phyloP scores from a whole-genome alignment of 2,113 vertebrate species.

The Halcyon senegalensis region DNA sequence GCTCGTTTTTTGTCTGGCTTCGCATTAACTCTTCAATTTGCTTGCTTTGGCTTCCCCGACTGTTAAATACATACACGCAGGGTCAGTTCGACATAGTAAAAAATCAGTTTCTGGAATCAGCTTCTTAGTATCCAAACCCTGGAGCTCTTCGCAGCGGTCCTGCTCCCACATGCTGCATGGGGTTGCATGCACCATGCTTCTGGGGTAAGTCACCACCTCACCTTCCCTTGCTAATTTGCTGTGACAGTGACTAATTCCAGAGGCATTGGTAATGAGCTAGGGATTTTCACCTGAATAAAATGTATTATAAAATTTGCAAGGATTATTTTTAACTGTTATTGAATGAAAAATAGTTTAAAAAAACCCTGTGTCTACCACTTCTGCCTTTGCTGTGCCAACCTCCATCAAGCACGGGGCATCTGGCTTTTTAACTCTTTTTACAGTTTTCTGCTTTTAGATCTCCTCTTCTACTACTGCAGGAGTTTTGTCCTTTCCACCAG shows the following conservation, averaged over 20 bases:
- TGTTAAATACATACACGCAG: conserved; percentile 57
- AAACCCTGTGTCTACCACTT: neutral
- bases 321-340: conserved; percentile 8
- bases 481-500: neutral
- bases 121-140: neutral
- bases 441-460: neutral
- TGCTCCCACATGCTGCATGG: neutral
- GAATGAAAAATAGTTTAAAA: neutral
- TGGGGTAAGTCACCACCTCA: conserved; percentile 16
- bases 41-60: conserved; percentile 76
- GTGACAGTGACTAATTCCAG: conserved; percentile 25
- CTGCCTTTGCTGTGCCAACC: neutral
- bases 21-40: conserved; percentile 54
- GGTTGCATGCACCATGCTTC: neutral
- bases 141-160: neutral
- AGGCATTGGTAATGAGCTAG: neutral
- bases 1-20: conserved; percentile 54
- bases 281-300: neutral
- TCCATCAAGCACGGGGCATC: neutral
- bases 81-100: conserved; percentile 43
- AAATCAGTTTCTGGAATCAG: conserved; percentile 51
- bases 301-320: neutral
- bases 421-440: neutral
- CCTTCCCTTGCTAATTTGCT: conserved; percentile 25
- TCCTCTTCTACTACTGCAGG: neutral